Evolutionary conservation across 1,140 invertebrate genomes (phyloP).

Genomic region (Camponotus vicinus): DNA sequence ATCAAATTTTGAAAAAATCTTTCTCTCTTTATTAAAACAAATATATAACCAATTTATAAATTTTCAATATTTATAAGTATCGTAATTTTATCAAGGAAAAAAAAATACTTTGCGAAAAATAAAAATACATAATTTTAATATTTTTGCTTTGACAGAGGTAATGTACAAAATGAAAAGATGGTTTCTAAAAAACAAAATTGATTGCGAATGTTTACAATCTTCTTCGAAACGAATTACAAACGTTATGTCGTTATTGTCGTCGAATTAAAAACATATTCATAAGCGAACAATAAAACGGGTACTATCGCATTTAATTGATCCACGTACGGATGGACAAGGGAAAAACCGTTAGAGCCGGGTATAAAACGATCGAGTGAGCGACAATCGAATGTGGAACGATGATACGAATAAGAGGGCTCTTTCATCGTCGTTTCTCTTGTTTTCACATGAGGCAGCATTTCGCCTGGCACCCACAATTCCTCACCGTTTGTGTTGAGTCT

Average conservation of each 20-base stretch:
- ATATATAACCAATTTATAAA: no score
- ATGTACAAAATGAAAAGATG: not conserved
- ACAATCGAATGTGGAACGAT: slow-evolving; percentile 72
- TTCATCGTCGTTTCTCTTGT: slow-evolving; percentile 73
- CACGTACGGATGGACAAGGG: slow-evolving; percentile 41
- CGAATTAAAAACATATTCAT: slow-evolving; percentile 33
- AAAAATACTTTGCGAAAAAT: not conserved
- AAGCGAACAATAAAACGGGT: slow-evolving; percentile 23
- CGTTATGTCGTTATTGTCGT: not conserved
- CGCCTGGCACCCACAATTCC: slow-evolving; percentile 38
- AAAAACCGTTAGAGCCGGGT: slow-evolving; percentile 56
- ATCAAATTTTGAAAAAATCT: not conserved
- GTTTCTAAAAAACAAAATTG: not conserved
- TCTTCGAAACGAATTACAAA: not conserved
- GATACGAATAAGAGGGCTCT: slow-evolving; percentile 66
- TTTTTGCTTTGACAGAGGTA: not conserved
- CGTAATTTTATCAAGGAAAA: not conserved
- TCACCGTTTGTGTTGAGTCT: not conserved
- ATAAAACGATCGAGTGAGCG: slow-evolving; percentile 53
- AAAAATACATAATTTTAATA: not conserved
- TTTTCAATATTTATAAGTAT: not conserved
- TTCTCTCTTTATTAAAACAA: no score
- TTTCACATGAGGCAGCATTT: slow-evolving; percentile 68
- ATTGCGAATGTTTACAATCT: not conserved
- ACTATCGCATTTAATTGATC: slow-evolving; percentile 65